These are phyloP conservation scores for Dilophus febrilis DNA, from an alignment of 2,888 invertebrate species.

Conservation along the genomic window DNA sequence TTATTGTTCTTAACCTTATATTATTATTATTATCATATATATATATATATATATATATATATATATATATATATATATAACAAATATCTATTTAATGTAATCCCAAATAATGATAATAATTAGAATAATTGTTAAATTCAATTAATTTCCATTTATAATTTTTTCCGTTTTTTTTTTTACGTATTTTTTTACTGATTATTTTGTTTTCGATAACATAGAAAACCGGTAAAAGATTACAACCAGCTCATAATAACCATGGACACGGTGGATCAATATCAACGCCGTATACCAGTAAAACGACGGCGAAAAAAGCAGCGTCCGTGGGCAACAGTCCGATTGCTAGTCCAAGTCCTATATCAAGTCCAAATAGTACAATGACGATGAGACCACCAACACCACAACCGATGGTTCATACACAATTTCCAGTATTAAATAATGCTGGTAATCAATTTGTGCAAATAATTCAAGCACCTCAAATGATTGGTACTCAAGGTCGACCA, in stretches of 20 bases:
- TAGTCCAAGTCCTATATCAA: slow-evolving; percentile 29
- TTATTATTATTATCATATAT: no score
- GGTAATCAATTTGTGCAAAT: slow-evolving; percentile 17
- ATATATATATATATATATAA: no score
- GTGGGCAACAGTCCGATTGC: slow-evolving; percentile 28
- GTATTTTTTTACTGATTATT: neutral
- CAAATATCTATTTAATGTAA: no score
- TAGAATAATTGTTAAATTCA: neutral
- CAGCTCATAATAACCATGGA: slow-evolving; percentile 24
- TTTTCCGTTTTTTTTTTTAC: slow-evolving; percentile 4
- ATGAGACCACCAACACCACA: slow-evolving; percentile 29
- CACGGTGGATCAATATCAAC: slow-evolving; percentile 29
- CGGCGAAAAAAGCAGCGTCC: slow-evolving; percentile 29
- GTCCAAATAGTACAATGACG: slow-evolving; percentile 22
- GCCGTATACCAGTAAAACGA: slow-evolving; percentile 29
- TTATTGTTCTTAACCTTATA: no score
- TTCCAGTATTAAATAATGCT: slow-evolving; percentile 14
- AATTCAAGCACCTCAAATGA: slow-evolving; percentile 15
- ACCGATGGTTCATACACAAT: slow-evolving; percentile 21
- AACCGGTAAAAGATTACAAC: slow-evolving; percentile 21
- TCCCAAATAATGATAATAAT: no score
- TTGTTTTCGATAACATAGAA: no score
- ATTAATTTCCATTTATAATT: neutral
- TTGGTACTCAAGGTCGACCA: slow-evolving; percentile 10
- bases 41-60: no score